These are phyloP conservation scores for Pteropus alecto DNA, from an alignment of 2,113 vertebrate species.

Conservation along the genomic window DNA sequence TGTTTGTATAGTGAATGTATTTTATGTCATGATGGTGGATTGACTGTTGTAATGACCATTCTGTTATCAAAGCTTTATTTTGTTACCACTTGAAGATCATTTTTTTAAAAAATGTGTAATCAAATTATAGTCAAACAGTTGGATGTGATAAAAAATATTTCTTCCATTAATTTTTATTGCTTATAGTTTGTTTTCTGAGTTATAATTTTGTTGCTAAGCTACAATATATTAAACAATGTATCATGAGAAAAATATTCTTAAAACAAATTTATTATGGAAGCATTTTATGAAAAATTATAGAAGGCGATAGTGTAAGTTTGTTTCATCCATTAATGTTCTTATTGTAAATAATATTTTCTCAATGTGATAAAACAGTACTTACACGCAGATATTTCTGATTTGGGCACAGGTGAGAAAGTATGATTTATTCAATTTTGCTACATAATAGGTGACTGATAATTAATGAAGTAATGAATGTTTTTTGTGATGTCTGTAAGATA, in stretches of 20 bases:
- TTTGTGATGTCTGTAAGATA: not conserved
- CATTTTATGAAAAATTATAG: constrained; percentile 22
- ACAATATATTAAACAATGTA: not conserved
- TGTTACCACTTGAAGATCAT: constrained; percentile 33
- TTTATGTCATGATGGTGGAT: not conserved
- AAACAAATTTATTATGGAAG: not conserved
- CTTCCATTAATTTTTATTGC: constrained; percentile 5
- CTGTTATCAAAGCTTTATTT: not conserved
- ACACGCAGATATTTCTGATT: not conserved
- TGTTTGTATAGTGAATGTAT: not conserved
- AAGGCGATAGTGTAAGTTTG: not conserved
- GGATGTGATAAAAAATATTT: not conserved
- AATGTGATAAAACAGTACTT: not conserved
- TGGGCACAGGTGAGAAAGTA: not conserved
- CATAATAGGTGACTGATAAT: not conserved
- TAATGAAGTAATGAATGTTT: not conserved
- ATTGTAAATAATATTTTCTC: not conserved
- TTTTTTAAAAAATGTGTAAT: not conserved
- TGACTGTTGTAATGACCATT: not conserved
- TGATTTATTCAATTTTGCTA: not conserved
- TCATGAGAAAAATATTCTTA: constrained; percentile 25
- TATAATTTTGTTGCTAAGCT: constrained; percentile 30
- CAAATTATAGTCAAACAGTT: not conserved
- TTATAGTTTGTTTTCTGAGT: not conserved
- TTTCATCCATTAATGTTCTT: constrained; percentile 34